These are phyloP conservation scores for Eucera pruinosa DNA, from an alignment of 2,888 invertebrate species.

Conservation along the genomic window DNA sequence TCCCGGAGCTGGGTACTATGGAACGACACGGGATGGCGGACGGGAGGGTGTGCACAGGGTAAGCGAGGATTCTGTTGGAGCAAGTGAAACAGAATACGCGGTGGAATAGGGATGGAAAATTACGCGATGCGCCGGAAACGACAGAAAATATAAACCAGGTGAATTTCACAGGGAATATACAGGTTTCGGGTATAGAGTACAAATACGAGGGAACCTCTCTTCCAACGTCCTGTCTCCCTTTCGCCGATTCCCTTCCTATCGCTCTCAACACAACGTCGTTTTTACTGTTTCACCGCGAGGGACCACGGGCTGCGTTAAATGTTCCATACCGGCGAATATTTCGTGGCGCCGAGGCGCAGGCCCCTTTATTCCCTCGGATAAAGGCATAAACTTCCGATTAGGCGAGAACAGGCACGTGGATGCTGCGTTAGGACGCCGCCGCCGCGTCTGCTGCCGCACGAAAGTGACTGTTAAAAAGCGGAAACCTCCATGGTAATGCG, in stretches of 20 bases:
- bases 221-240: conserved; percentile 37
- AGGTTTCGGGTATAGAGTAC: conserved; percentile 60
- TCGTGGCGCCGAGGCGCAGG: conserved; percentile 49
- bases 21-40: conserved; percentile 10
- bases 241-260: conserved; percentile 34
- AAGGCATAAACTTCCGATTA: conserved; percentile 71
- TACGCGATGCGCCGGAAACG: conserved; percentile 68
- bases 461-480: conserved; percentile 47
- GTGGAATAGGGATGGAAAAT: conserved; percentile 51
- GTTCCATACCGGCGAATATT: conserved; percentile 77
- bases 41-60: neutral
- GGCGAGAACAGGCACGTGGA: conserved; percentile 35
- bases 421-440: conserved; percentile 23
- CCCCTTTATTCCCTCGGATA: conserved; percentile 61
- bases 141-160: conserved; percentile 76
- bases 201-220: conserved; percentile 61
- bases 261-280: conserved; percentile 46
- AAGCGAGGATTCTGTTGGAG: neutral
- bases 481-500: neutral
- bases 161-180: conserved; percentile 70
- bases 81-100: neutral
- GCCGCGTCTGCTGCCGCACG: conserved; percentile 29
- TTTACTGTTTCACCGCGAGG: conserved; percentile 58
- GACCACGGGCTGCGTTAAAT: conserved; percentile 76
- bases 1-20: conserved; percentile 50